Conservation (phyloP, 2,797 vertebrate species). For the Falco biarmicus region DNA sequence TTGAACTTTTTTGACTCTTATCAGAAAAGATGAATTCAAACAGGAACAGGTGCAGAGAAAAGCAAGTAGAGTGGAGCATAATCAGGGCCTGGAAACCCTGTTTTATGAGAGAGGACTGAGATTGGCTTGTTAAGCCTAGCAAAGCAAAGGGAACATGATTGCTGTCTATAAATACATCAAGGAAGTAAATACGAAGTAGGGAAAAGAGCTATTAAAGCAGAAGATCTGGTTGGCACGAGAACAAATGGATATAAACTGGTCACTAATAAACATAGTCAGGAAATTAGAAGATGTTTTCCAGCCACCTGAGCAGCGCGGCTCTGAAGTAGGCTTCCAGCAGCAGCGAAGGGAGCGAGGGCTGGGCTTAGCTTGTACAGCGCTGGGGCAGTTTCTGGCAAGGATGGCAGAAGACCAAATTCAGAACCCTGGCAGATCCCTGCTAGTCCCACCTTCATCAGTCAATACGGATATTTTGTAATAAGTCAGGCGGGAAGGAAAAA, state of each 20-base stretch:
- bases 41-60: conserved; percentile 53
- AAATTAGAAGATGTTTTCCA: conserved; percentile 46
- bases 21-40: conserved; percentile 40
- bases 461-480: neutral
- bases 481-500: neutral
- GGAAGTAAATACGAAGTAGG: conserved; percentile 4
- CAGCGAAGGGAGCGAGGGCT: fast-evolving
- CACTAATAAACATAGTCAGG: conserved; percentile 8
- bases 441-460: neutral
- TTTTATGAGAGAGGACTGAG: conserved; percentile 35
- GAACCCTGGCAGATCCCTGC: neutral
- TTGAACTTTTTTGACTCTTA: conserved; percentile 10
- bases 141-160: conserved; percentile 34
- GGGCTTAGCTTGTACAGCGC: neutral
- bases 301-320: neutral
- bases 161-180: conserved; percentile 40
- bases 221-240: conserved; percentile 16
- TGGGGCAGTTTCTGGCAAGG: neutral
- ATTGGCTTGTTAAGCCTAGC: conserved; percentile 44
- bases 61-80: neutral
- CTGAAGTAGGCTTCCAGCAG: neutral
- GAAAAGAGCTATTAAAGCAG: conserved; percentile 26
- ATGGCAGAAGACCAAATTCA: neutral
- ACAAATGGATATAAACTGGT: conserved; percentile 17
- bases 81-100: conserved; percentile 12